Evolutionary conservation across 1,140 invertebrate genomes (phyloP).

Genomic region (Anoplophora glabripennis): DNA sequence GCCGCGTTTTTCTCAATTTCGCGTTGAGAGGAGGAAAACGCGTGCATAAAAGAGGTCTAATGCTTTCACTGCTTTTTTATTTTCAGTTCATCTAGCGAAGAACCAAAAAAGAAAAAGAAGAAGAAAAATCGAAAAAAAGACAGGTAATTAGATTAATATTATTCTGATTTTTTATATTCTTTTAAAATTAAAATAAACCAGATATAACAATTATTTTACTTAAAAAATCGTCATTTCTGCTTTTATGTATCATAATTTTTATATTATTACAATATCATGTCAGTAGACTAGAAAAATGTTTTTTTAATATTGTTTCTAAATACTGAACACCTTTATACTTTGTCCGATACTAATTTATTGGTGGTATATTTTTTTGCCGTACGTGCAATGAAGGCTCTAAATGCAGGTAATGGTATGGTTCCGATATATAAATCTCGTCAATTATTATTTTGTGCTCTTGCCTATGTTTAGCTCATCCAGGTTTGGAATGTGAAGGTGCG

Average conservation of each 20-base stretch:
- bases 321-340: too few species aligned
- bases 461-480: constrained; percentile 42
- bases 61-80: constrained; percentile 13
- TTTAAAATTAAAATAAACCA: neutral
- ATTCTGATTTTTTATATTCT: neutral
- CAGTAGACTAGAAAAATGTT: neutral
- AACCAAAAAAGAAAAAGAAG: constrained; percentile 67
- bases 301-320: too few species aligned
- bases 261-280: neutral
- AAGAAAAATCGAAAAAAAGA: constrained; percentile 68
- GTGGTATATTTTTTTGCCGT: constrained; percentile 45
- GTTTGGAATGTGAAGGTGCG: constrained; percentile 41
- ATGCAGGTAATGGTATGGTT: constrained; percentile 41
- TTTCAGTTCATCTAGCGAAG: constrained; percentile 59
- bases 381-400: constrained; percentile 38
- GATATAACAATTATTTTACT: neutral
- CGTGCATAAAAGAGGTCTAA: too few species aligned
- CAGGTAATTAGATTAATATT: constrained; percentile 52
- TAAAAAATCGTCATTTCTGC: too few species aligned
- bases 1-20: too few species aligned
- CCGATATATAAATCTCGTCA: constrained; percentile 23
- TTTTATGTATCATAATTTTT: too few species aligned
- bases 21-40: too few species aligned
- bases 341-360: constrained; percentile 39
- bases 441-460: constrained; percentile 37